phyloP scores from a whole-genome alignment of 2,797 vertebrate genomes.

The Vireo griseus region DNA sequence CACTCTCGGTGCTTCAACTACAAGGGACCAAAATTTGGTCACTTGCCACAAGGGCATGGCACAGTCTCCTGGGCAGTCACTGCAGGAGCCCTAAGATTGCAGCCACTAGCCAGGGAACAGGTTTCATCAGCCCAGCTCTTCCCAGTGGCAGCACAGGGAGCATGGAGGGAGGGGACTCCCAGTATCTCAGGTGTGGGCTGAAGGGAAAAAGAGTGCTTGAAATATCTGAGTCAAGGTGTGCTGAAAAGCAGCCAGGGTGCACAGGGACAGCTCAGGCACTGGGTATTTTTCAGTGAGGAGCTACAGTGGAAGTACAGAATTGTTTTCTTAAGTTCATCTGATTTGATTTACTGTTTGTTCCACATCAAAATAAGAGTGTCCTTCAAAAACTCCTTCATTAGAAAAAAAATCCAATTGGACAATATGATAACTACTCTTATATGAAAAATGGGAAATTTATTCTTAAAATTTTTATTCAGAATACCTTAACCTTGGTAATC shows the following conservation, averaged over 20 bases:
- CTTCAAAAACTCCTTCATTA: background rate
- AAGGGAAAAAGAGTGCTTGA: background rate
- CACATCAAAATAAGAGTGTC: background rate
- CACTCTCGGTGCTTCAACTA: background rate
- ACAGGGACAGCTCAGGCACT: background rate
- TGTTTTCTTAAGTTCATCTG: background rate
- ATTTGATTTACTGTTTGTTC: background rate
- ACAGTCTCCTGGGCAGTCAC: accelerated
- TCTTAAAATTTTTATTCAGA: background rate
- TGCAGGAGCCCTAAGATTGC: background rate
- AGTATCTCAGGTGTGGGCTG: background rate
- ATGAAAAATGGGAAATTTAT: background rate
- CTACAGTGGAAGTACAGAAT: background rate
- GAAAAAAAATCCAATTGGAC: background rate
- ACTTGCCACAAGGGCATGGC: accelerated
- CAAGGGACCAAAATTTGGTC: background rate
- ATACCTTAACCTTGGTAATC: background rate
- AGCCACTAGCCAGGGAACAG: background rate
- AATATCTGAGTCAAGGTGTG: background rate
- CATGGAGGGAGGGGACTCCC: accelerated
- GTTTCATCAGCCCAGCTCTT: background rate
- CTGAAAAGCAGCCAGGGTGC: background rate
- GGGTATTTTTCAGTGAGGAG: background rate
- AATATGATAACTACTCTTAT: background rate
- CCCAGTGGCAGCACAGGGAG: background rate